A percentile compares a stretch with the other conserved stretches of the same genome.
phyloP scores from a whole-genome alignment of 1,140 invertebrate genomes.

The Trialeurodes vaporariorum region DNA sequence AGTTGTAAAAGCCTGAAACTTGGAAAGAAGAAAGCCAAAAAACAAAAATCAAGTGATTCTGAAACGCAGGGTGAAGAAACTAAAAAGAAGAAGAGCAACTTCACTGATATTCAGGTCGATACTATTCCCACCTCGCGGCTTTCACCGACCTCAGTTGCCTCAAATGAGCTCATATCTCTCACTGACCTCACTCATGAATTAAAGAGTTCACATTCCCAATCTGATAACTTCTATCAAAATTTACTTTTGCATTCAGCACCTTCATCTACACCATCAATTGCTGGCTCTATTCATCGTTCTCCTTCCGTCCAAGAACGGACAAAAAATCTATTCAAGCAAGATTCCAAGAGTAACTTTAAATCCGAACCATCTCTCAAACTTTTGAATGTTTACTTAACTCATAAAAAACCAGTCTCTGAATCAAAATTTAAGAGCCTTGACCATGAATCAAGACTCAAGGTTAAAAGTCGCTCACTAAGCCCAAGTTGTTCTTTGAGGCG shows the following conservation, averaged over 20 bases:
- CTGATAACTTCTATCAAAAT: constrained; percentile 45
- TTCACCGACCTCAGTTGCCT: too few relatives aligned
- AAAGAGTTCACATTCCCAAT: not conserved
- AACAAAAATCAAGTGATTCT: constrained; percentile 20
- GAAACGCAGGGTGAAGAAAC: constrained; percentile 22
- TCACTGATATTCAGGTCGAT: not conserved
- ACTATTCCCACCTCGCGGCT: not conserved
- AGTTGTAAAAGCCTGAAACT: not conserved
- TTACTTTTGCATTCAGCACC: constrained; percentile 41
- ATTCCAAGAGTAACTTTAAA: constrained; percentile 20
- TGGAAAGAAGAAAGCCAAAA: constrained; percentile 25
- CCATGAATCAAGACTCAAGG: constrained; percentile 28
- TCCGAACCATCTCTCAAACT: constrained; percentile 44
- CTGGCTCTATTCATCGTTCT: constrained; percentile 33
- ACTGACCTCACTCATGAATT: not conserved
- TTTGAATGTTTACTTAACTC: constrained; percentile 46
- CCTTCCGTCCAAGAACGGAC: constrained; percentile 48
- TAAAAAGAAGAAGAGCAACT: constrained; percentile 20
- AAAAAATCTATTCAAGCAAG: constrained; percentile 37
- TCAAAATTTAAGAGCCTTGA: constrained; percentile 58
- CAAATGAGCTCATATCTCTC: not conserved
- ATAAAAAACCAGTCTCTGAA: constrained; percentile 54
- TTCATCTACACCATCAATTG: constrained; percentile 26
- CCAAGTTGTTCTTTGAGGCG: constrained; percentile 30
- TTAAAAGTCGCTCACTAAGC: constrained; percentile 33